phyloP scores from a whole-genome alignment of 1,140 invertebrate genomes.

The Chymomyza costata region DNA sequence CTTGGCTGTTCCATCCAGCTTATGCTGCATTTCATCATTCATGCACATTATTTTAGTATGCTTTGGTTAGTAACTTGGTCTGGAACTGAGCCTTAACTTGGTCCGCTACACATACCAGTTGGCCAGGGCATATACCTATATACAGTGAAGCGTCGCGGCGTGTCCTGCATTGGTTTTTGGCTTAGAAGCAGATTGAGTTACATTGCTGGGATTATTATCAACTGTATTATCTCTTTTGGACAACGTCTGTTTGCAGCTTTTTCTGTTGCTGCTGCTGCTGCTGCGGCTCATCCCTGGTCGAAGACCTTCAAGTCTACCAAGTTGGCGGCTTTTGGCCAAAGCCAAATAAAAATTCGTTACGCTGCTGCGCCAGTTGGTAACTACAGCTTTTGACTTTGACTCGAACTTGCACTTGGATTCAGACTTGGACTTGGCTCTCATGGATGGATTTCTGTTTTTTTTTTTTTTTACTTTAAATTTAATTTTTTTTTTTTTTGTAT shows the following conservation, averaged over 20 bases:
- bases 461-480: slow-evolving; percentile 45
- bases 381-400: slow-evolving; percentile 7
- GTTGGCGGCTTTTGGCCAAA: slow-evolving; percentile 39
- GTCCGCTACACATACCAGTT: too few relatives aligned
- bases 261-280: slow-evolving; percentile 12
- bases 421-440: slow-evolving; percentile 14
- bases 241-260: slow-evolving; percentile 7
- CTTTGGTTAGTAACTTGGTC: too few relatives aligned
- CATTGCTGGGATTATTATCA: slow-evolving; percentile 73
- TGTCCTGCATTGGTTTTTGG: slow-evolving; percentile 29
- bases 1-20: too few relatives aligned
- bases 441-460: too few relatives aligned
- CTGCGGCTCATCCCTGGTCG: slow-evolving; percentile 18
- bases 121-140: too few relatives aligned
- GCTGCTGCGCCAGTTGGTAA: slow-evolving; percentile 48
- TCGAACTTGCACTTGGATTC: slow-evolving; percentile 5
- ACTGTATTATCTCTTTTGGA: slow-evolving; percentile 57
- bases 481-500: slow-evolving; percentile 15
- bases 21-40: slow-evolving; percentile 72
- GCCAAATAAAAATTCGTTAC: slow-evolving; percentile 70
- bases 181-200: slow-evolving; percentile 70
- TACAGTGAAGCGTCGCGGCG: slow-evolving; percentile 37
- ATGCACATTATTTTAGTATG: slow-evolving; percentile 66
- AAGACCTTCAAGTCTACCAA: slow-evolving; percentile 13
- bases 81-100: too few relatives aligned